A percentile compares a stretch with the other conserved stretches of the same genome.
phyloP scores from a whole-genome alignment of 1,140 invertebrate species.

The Condylostylus longicornis region DNA sequence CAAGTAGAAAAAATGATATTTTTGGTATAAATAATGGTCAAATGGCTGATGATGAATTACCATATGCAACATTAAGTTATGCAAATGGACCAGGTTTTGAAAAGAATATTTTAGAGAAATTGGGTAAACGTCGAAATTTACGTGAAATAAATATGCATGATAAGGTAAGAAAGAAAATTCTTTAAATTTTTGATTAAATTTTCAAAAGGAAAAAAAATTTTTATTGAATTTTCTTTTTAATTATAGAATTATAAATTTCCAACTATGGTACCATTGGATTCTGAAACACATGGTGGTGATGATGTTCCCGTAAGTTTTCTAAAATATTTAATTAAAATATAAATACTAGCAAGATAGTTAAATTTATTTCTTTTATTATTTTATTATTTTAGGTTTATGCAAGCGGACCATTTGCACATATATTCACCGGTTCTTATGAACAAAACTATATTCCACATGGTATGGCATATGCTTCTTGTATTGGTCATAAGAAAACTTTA shows the following conservation, averaged over 20 bases:
- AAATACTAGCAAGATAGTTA: no score
- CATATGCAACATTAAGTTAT: constrained; percentile 48
- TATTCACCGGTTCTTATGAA: constrained; percentile 61
- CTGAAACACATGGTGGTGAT: constrained; percentile 36
- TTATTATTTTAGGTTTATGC: no score
- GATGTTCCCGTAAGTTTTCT: no score
- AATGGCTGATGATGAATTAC: constrained; percentile 30
- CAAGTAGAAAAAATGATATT: constrained; percentile 52
- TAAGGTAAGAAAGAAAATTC: constrained; percentile 10
- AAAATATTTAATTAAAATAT: no score
- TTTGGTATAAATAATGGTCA: constrained; percentile 33
- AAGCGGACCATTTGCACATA: constrained; percentile 48
- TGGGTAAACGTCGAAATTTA: constrained; percentile 21
- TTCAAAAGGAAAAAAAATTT: not conserved
- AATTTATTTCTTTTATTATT: no score
- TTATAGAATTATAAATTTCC: constrained; percentile 33
- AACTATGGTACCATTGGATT: constrained; percentile 31
- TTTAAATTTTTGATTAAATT: not conserved
- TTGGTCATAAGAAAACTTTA: constrained; percentile 21
- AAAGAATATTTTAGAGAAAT: constrained; percentile 13
- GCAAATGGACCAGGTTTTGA: constrained; percentile 48
- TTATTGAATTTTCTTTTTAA: not conserved
- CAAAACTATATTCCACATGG: constrained; percentile 65
- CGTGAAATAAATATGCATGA: constrained; percentile 24
- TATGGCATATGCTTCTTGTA: constrained; percentile 48